Conservation (phyloP, 1,140 invertebrate species). For the Delia radicum region DNA sequence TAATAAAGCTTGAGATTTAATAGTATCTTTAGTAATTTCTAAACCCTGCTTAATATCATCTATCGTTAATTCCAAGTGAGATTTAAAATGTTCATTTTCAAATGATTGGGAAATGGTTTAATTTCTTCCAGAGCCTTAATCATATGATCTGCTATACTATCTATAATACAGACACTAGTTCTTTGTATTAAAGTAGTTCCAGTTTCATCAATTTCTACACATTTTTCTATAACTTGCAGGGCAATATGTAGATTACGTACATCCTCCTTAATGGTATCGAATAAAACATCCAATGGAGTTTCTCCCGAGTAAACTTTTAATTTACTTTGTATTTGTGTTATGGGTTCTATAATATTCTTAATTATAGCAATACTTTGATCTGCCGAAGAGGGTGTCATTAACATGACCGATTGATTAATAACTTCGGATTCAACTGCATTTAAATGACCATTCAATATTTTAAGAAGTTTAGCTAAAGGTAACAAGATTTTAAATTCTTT, state of each 20-base stretch:
- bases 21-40: conserved; percentile 58
- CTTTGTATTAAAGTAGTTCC: conserved; percentile 65
- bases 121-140: conserved; percentile 58
- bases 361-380: conserved; percentile 67
- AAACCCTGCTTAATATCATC: conserved; percentile 59
- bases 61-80: conserved; percentile 56
- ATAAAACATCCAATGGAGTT: conserved; percentile 57
- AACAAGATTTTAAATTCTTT: conserved; percentile 43
- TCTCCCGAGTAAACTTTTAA: conserved; percentile 57
- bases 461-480: conserved; percentile 45
- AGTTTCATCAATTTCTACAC: conserved; percentile 65
- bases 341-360: conserved; percentile 62
- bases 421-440: conserved; percentile 63
- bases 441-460: conserved; percentile 55
- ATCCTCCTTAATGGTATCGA: conserved; percentile 62
- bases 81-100: conserved; percentile 39
- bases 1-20: conserved; percentile 58
- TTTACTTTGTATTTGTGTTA: conserved; percentile 65
- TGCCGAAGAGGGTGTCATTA: conserved; percentile 64
- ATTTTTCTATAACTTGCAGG: conserved; percentile 67
- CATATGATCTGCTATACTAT: conserved; percentile 60
- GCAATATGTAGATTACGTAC: conserved; percentile 65
- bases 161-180: conserved; percentile 64
- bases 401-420: conserved; percentile 62
- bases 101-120: conserved; percentile 52